phyloP scores from a whole-genome alignment of 2,113 vertebrate species.

The Copsychus sechellarum region DNA sequence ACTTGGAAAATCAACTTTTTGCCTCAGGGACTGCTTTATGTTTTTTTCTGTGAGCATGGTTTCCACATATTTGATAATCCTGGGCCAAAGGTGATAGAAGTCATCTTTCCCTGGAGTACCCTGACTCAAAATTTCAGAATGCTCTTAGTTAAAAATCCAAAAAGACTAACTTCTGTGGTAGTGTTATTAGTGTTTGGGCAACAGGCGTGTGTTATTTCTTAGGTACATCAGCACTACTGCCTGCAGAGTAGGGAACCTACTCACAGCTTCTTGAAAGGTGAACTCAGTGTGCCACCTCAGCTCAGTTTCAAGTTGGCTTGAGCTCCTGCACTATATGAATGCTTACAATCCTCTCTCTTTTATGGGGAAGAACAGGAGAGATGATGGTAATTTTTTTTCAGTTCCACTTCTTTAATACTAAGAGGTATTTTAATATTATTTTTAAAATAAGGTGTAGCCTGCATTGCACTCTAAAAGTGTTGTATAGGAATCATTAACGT shows the following conservation, averaged over 20 bases:
- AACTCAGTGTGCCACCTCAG: background rate
- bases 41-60: background rate
- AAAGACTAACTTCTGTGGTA: background rate
- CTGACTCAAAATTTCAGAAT: background rate
- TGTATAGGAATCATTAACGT: background rate
- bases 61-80: background rate
- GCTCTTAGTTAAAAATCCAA: background rate
- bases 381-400: background rate
- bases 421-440: background rate
- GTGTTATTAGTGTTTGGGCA: background rate
- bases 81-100: background rate
- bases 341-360: background rate
- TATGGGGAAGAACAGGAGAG: background rate
- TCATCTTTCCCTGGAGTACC: background rate
- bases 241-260: background rate
- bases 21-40: background rate
- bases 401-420: background rate
- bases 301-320: background rate
- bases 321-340: background rate
- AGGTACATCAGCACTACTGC: background rate
- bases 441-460: background rate
- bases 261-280: background rate
- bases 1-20: background rate
- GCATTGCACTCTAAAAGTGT: background rate
- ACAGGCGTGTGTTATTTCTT: background rate